Evolutionary conservation across 2,113 vertebrate genomes (phyloP).

Genomic region (Ictidomys tridecemlineatus): DNA sequence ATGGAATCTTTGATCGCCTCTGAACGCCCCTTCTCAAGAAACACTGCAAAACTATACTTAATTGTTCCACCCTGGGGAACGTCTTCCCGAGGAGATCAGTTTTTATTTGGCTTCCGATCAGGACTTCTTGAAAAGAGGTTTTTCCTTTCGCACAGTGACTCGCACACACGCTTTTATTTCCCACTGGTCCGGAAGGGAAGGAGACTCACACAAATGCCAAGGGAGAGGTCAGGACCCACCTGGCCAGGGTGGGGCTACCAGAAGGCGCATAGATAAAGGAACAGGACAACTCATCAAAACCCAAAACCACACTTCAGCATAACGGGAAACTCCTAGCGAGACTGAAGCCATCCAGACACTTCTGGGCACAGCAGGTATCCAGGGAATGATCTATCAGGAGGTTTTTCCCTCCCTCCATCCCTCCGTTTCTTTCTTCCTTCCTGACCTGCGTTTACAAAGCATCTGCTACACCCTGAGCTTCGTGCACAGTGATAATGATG

Average conservation of each 20-base stretch:
- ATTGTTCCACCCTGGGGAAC: neutral
- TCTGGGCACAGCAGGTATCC: neutral
- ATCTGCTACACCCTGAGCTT: neutral
- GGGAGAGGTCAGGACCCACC: neutral
- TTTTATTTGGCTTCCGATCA: neutral
- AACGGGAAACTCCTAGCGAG: neutral
- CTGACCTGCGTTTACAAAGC: neutral
- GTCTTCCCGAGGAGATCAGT: neutral
- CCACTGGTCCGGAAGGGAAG: neutral
- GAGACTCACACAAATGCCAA: neutral
- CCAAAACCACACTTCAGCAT: neutral
- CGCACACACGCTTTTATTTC: neutral
- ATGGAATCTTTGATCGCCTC: neutral
- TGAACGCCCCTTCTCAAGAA: neutral
- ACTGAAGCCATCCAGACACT: neutral
- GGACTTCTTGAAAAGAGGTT: neutral
- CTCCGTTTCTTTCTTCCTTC: neutral
- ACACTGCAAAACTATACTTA: neutral
- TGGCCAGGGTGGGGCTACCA: too few species aligned
- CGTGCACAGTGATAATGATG: neutral
- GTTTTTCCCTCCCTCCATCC: neutral
- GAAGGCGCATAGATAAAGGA: neutral
- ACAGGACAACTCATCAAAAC: neutral
- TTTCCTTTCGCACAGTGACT: neutral
- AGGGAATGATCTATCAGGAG: neutral